Evolutionary conservation across 2,113 vertebrate genomes (phyloP).

Genomic region (Rafetus swinhoei): DNA sequence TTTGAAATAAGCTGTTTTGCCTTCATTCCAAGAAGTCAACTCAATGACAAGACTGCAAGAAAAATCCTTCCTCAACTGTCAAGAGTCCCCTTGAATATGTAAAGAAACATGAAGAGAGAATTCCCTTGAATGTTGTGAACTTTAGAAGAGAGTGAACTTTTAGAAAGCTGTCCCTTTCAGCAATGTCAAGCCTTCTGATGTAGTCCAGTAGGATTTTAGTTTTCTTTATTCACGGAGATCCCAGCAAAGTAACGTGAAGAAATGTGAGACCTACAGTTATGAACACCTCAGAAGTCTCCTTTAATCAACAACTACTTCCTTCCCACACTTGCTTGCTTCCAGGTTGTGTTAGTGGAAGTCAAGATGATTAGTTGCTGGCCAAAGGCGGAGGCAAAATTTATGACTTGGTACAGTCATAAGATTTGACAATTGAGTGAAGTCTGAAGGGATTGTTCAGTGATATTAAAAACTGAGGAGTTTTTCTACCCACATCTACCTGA

Average conservation of each 20-base stretch:
- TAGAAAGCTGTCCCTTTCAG: slow-evolving; percentile 2
- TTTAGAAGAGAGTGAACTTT: background rate
- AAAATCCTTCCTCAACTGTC: background rate
- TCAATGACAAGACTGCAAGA: background rate
- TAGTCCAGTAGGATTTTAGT: background rate
- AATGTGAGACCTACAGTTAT: background rate
- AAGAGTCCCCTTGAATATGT: background rate
- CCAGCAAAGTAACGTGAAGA: background rate
- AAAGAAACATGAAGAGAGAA: background rate
- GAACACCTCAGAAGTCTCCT: background rate
- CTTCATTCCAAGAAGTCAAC: background rate
- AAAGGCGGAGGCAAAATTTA: background rate
- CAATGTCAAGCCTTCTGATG: background rate
- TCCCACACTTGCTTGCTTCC: background rate
- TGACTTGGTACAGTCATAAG: background rate
- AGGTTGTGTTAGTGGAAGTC: background rate
- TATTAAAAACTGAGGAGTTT: slow-evolving; percentile 29
- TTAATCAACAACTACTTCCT: background rate
- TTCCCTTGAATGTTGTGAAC: background rate
- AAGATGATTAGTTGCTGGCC: background rate
- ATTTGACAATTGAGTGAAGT: slow-evolving; percentile 47
- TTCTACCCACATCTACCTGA: background rate
- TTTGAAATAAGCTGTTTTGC: background rate
- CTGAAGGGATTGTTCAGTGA: slow-evolving; percentile 35
- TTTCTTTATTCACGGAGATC: background rate